Evolutionary conservation across 2,797 vertebrate genomes (phyloP), one percentile per base, ranked within the genome.

Genomic region (Lepidocolaptes lacrymiger): DNA sequence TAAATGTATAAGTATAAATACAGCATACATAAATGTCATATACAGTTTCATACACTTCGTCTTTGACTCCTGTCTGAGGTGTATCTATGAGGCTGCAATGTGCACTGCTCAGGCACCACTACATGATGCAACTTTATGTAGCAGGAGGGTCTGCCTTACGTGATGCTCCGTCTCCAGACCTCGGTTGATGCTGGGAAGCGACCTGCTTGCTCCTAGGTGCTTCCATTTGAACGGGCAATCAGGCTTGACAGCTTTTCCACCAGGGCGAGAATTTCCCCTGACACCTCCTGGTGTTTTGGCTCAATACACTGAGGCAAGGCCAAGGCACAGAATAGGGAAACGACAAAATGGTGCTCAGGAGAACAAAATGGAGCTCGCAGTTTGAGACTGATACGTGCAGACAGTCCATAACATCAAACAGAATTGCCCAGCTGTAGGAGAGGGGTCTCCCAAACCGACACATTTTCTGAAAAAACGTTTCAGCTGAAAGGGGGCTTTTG

Each of bases 351-450:
- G 96, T 71, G 93, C 77, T 89, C 48, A 46, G 90, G 74, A 26
- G 51, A 63, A 93, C 88, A 96, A 97, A 95, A 96, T 95, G 93
- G 96, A 92, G 91, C 84, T 91, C 7, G 1, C 52, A 2, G 43
- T 56, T 94, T 97, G 96, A 97, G 95, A 8, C 84, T 96, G 96
- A 97, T 97, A 43, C 0, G 15, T 84, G 83, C 88, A 89, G 94
- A 96, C 95, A 96, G 94, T 91, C 95, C 96, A 92, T 95, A 74
- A 96, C 93, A 97, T 97, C 95, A 94, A 94, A 95, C 71, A 87
- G 94, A 95, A 95, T 93, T n/a, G 55, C 69, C 80, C 83, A 71
- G 93, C 84, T 82, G 84, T 67, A 94, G 71, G 52, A 79, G 49
- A 94, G 62, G 78, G 67, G 86, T 91, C 90, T 87, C 88, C 74